Base-by-base conservation (phyloP, 1,140 invertebrate genomes). In the Saccostrea cuccullata region DNA sequence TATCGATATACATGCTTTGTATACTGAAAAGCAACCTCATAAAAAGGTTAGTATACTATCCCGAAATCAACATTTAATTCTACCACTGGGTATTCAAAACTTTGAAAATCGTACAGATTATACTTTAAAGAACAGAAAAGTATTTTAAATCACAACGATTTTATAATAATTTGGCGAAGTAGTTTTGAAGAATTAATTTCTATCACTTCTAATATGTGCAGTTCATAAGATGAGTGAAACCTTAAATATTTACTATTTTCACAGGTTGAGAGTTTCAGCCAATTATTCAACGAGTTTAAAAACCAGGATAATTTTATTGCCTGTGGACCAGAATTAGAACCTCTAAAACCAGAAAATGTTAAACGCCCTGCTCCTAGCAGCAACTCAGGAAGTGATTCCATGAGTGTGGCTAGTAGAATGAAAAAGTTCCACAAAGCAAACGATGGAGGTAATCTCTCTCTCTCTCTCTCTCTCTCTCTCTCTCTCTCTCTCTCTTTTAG, bases 261-360 rank as follows among this genome's bases (percentile, higher is more conserved):
- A 13, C 92, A 97, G 97, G 97, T 99, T 3, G 96, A 98, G 89
- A 98, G 98, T 94, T 98, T 98, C 94, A 98, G 98, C 0, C 98
- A 98, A 91, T 94, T 99, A 58, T 96, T 98, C 67, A 98, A 98
- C 92, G 98, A 98, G 92, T 98, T 98, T 92, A 97, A 97, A 0
- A 97, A 98, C 91, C 97, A 98, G 60, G 97, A 98, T 93, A 98
- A 97, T 15, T 98, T 98, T 95, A 90, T 94, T 12, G 93, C 93
- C 3, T 93, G 92, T 84, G 94, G 92, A 0, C 90, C 92, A 23
- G 94, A 94, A 87, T 13, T 91, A 30, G 40, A 88, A 23, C 94
- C 94, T 12, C 67, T 91, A 9, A 91, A 94, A 84, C 20, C 91
- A 56, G 20, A 85, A 20, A 64, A 88, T 23, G 55, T 90, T 64